Conservation (phyloP, 2,888 invertebrate species). For the Nymphalis urticae region DNA sequence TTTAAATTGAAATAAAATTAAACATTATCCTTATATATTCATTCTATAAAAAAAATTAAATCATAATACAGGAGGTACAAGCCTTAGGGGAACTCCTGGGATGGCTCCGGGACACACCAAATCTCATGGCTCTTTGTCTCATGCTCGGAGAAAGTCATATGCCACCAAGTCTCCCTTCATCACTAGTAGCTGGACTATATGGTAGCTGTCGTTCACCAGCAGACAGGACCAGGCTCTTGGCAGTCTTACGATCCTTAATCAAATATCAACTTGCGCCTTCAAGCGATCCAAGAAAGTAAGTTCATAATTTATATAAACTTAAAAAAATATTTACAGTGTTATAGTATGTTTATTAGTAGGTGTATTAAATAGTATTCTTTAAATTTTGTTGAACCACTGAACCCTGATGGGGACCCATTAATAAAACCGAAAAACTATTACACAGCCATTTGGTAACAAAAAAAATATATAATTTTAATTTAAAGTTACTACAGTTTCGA, state of each 20-base stretch:
- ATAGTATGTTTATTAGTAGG: too few species aligned
- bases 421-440: too few species aligned
- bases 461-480: too few species aligned
- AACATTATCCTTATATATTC: too few species aligned
- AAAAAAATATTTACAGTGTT: too few species aligned
- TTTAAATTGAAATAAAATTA: too few species aligned
- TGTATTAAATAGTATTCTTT: too few species aligned
- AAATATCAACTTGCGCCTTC: slow-evolving; percentile 71
- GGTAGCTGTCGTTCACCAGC: slow-evolving; percentile 65
- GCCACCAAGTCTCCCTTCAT: slow-evolving; percentile 62
- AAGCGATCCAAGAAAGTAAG: slow-evolving; percentile 73
- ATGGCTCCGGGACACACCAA: slow-evolving; percentile 75
- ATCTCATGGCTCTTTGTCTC: slow-evolving; percentile 71
- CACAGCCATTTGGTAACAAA: too few species aligned
- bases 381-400: too few species aligned
- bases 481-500: too few species aligned
- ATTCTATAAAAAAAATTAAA: neutral
- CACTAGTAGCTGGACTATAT: slow-evolving; percentile 69
- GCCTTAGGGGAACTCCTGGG: slow-evolving; percentile 72
- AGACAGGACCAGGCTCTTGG: slow-evolving; percentile 64
- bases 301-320: neutral
- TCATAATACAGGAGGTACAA: slow-evolving; percentile 61
- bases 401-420: too few species aligned
- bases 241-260: slow-evolving; percentile 67
- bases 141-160: slow-evolving; percentile 73